Conservation (phyloP, 1,140 invertebrate species). For the Saccostrea echinata region DNA sequence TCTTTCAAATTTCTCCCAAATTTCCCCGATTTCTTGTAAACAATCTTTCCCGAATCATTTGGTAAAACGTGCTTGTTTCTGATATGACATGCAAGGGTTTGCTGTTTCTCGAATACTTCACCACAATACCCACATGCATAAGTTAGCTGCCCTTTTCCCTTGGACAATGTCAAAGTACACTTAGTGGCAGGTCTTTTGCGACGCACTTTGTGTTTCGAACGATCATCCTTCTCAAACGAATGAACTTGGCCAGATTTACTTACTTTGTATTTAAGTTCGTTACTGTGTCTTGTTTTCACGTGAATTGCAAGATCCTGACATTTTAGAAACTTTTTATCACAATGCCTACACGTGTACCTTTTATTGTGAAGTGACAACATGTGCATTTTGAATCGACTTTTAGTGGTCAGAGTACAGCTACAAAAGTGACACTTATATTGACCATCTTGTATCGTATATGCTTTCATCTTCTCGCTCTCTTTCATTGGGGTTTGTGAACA, state of each 20-base stretch:
- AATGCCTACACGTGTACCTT: slow-evolving; percentile 46
- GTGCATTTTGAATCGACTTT: slow-evolving; percentile 11
- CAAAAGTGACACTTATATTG: slow-evolving; percentile 42
- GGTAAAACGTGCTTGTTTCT: slow-evolving; percentile 17
- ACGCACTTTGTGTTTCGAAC: background rate
- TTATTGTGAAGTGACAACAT: slow-evolving; percentile 22
- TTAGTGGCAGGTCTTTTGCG: background rate
- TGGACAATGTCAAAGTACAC: background rate
- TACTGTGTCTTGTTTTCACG: slow-evolving; percentile 20
- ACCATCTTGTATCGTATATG: background rate
- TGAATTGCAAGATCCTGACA: slow-evolving; percentile 44
- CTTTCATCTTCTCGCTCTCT: background rate
- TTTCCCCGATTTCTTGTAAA: background rate
- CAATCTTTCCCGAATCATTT: background rate
- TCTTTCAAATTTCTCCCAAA: background rate
- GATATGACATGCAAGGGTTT: slow-evolving; percentile 38
- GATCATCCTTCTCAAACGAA: background rate
- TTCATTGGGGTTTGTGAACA: background rate
- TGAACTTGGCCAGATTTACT: slow-evolving; percentile 34
- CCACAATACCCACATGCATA: slow-evolving; percentile 36
- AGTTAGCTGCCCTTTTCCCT: background rate
- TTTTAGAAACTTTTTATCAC: slow-evolving; percentile 37
- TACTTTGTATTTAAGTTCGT: slow-evolving; percentile 30
- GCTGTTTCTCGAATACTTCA: slow-evolving; percentile 46
- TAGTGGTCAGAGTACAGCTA: background rate